Evolutionary conservation across 2,113 vertebrate species (phyloP).

Genomic region (cattle (Bos taurus)): ARS-UCD2.0 NC_037335.1:35692501-35693000

Average conservation of each 20-base stretch:
- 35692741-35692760: neutral
- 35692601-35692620: too few species aligned
- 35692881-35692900: neutral
- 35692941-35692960: neutral
- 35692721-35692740: neutral
- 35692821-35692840: neutral
- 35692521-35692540: neutral
- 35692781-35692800: neutral
- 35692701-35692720: neutral
- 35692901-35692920: neutral
- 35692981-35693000: neutral
- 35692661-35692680: neutral
- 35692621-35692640: too few species aligned
- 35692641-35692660: neutral
- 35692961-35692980: neutral
- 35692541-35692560: neutral
- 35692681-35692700: neutral
- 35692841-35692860: neutral
- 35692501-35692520: neutral
- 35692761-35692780: neutral
- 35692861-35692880: conserved; percentile 1
- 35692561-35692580: neutral
- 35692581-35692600: neutral
- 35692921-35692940: neutral
- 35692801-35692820: conserved; percentile 5